phyloP scores from a whole-genome alignment of 2,888 invertebrate species.

The Chrysolina haemoptera region DNA sequence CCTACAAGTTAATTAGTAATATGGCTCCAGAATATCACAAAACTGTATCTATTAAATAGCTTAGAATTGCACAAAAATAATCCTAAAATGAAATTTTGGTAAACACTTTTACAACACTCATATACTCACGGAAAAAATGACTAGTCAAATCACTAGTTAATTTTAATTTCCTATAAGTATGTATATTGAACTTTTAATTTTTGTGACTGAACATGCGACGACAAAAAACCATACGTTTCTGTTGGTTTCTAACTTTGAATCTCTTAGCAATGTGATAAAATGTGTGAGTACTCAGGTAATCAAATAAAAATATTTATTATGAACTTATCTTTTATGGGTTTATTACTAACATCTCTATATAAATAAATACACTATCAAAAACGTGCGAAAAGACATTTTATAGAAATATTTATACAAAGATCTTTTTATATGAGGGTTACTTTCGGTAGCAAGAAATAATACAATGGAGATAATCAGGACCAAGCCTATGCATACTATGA shows the following conservation, averaged over 20 bases:
- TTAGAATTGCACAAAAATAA: no score
- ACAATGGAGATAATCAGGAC: neutral
- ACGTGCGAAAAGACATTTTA: constrained; percentile 5
- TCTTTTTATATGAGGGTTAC: neutral
- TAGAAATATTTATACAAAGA: constrained; percentile 1
- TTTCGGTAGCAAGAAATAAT: neutral
- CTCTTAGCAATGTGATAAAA: neutral
- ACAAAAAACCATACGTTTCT: no score
- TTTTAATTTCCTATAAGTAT: no score
- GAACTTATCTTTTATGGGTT: constrained; percentile 3
- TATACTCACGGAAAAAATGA: no score
- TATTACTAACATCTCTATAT: neutral
- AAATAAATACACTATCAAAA: constrained; percentile 12
- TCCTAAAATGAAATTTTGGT: no score
- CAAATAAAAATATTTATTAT: neutral
- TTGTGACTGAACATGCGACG: no score
- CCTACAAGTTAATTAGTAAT: no score
- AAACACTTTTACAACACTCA: no score
- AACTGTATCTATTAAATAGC: no score
- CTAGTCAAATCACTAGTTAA: no score
- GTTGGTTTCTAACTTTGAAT: neutral
- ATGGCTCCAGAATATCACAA: no score
- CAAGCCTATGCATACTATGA: neutral
- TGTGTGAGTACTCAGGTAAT: neutral
- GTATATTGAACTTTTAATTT: no score